Percentiles rank a stretch among this genome's conserved stretches.
Conservation (phyloP, 2,888 invertebrate genomes). For the Epinotia nisella region DNA sequence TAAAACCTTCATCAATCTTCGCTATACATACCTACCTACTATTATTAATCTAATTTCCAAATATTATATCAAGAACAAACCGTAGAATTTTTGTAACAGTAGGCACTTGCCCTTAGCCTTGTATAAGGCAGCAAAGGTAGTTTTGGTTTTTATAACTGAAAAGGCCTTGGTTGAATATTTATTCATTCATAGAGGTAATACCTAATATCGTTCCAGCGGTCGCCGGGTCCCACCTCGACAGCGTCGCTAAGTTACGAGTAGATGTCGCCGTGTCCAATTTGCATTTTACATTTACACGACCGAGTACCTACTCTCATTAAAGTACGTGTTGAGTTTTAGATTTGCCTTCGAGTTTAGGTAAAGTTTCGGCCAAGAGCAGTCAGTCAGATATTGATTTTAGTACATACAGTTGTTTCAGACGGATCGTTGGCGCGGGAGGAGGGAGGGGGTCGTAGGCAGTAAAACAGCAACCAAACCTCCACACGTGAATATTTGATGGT, state of each 20-base stretch:
- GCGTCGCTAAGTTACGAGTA: slow-evolving; percentile 1
- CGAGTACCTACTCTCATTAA: background rate
- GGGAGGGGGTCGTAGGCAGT: slow-evolving; percentile 63
- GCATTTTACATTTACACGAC: slow-evolving; percentile 12
- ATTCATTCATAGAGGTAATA: slow-evolving; percentile 16
- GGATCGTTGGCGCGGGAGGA: slow-evolving; percentile 58
- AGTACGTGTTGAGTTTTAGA: slow-evolving; percentile 12
- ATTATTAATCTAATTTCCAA: slow-evolving; percentile 30
- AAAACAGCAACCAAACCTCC: slow-evolving; percentile 79
- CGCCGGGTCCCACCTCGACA: background rate
- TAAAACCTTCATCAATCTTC: slow-evolving; percentile 30
- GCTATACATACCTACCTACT: slow-evolving; percentile 2
- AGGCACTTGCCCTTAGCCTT: slow-evolving; percentile 37
- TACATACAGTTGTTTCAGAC: slow-evolving; percentile 81
- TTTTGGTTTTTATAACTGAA: slow-evolving; percentile 13
- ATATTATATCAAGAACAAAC: slow-evolving; percentile 24
- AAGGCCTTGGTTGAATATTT: slow-evolving; percentile 23
- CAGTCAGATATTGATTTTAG: slow-evolving; percentile 78
- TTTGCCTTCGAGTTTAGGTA: slow-evolving; percentile 8
- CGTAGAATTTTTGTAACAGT: slow-evolving; percentile 31
- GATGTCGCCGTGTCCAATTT: slow-evolving; percentile 9
- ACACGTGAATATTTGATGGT: slow-evolving; percentile 83
- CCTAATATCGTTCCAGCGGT: slow-evolving; percentile 17
- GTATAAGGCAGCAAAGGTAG: background rate
- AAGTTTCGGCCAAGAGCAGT: slow-evolving; percentile 70